These are phyloP conservation scores for Torymus texanus DNA, from an alignment of 2,888 invertebrate genomes.

Conservation along the genomic window DNA sequence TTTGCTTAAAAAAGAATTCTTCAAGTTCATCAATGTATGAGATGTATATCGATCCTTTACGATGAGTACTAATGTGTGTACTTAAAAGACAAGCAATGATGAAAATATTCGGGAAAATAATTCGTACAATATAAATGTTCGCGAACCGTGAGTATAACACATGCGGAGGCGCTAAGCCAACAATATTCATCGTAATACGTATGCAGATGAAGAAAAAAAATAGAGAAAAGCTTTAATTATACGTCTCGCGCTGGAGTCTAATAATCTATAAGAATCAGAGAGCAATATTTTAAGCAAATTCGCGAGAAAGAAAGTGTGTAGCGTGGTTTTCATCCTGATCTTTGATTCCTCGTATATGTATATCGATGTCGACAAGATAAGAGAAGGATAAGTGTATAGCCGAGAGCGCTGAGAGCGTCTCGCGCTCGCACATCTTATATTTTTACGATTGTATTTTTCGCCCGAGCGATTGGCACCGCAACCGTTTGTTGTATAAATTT, in stretches of 20 bases:
- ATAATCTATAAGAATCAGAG: slow-evolving; percentile 16
- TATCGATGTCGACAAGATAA: slow-evolving; percentile 20
- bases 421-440: slow-evolving; percentile 13
- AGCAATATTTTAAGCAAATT: slow-evolving; percentile 37
- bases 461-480: slow-evolving; percentile 14
- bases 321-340: slow-evolving; percentile 16
- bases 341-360: slow-evolving; percentile 1
- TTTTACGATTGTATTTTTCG: slow-evolving; percentile 21
- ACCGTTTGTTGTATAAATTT: slow-evolving; percentile 44
- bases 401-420: slow-evolving; percentile 16
- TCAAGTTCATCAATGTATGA: too few relatives aligned
- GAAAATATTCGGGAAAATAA: not conserved
- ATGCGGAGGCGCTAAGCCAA: too few relatives aligned
- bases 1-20: too few relatives aligned
- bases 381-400: too few relatives aligned
- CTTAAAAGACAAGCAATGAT: slow-evolving; percentile 13
- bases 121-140: not conserved
- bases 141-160: not conserved
- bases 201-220: not conserved
- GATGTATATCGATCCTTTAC: too few relatives aligned
- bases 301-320: not conserved
- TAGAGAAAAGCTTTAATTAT: slow-evolving; percentile 43
- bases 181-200: not conserved
- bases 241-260: slow-evolving; percentile 8
- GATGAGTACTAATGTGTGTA: not conserved